These are phyloP conservation scores for Hirtodrosophila confusa DNA, from an alignment of 2,888 invertebrate genomes.

Conservation along the genomic window DNA sequence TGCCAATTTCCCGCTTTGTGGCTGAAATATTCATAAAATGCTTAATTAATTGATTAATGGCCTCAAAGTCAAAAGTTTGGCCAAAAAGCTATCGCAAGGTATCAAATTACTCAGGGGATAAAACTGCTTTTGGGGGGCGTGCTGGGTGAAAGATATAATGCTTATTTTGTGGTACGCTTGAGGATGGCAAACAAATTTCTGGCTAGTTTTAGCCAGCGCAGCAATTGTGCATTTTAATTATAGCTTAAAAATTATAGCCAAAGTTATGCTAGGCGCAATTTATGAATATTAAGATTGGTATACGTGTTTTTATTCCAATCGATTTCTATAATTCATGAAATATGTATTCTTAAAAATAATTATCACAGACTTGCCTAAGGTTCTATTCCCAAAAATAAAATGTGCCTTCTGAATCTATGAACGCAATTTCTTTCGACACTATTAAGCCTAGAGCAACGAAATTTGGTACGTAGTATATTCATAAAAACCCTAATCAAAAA, in stretches of 20 bases:
- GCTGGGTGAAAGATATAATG: constrained; percentile 9
- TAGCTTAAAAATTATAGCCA: constrained; percentile 35
- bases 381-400: no score
- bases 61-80: constrained; percentile 64
- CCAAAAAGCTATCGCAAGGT: constrained; percentile 57
- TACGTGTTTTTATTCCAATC: neutral
- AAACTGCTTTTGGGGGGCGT: neutral
- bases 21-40: constrained; percentile 77
- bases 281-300: constrained; percentile 7
- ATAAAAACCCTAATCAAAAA: no score
- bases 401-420: no score
- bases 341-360: no score
- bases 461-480: no score
- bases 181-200: constrained; percentile 6
- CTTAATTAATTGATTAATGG: constrained; percentile 81
- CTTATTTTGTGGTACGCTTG: constrained; percentile 12
- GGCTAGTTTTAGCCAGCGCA: constrained; percentile 20
- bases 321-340: no score
- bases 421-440: no score
- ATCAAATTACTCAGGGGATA: constrained; percentile 49
- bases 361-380: no score
- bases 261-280: constrained; percentile 32
- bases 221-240: constrained; percentile 34
- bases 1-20: constrained; percentile 50
- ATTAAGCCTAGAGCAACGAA: no score